These are phyloP conservation scores for Drosophila subpulchrella DNA, from an alignment of 1,140 invertebrate genomes.

Conservation along the genomic window DNA sequence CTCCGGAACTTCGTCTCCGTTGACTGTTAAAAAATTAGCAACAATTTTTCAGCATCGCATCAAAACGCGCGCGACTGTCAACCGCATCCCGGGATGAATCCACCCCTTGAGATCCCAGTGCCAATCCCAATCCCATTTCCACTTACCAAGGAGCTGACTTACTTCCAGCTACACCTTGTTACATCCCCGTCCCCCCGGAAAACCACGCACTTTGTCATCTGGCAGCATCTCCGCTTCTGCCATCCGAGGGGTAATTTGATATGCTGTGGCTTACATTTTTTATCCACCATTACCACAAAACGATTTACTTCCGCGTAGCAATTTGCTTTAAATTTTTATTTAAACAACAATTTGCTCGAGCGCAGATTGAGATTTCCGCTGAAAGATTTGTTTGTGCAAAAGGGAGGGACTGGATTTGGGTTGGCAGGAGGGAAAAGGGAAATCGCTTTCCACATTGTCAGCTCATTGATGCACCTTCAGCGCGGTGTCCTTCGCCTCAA, in stretches of 20 bases:
- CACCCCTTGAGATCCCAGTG: conserved; percentile 12
- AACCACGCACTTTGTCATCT: conserved; percentile 73
- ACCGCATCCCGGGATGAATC: conserved; percentile 59
- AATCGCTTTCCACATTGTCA: conserved; percentile 12
- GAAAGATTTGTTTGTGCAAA: conserved; percentile 15
- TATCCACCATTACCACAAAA: conserved; percentile 72
- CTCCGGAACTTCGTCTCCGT: conserved; percentile 40
- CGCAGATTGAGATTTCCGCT: conserved; percentile 56
- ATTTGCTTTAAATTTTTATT: conserved; percentile 74
- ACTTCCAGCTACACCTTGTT: conserved; percentile 75
- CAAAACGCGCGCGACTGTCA: conserved; percentile 70
- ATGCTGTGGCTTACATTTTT: conserved; percentile 78
- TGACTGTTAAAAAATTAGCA: conserved; percentile 77
- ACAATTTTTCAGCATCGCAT: conserved; percentile 78
- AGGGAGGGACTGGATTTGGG: not conserved
- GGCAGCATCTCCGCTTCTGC: conserved; percentile 15
- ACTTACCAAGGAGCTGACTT: conserved; percentile 71
- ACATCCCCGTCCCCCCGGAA: conserved; percentile 21
- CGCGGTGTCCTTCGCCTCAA: conserved; percentile 25
- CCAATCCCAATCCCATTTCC: not conserved
- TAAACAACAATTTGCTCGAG: conserved; percentile 73
- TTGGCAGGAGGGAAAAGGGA: not conserved
- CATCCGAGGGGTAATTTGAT: conserved; percentile 65
- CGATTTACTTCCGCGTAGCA: conserved; percentile 69
- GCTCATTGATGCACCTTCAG: conserved; percentile 44